phyloP scores from a whole-genome alignment of 2,113 vertebrate species.

The Stigmatopora nigra region DNA sequence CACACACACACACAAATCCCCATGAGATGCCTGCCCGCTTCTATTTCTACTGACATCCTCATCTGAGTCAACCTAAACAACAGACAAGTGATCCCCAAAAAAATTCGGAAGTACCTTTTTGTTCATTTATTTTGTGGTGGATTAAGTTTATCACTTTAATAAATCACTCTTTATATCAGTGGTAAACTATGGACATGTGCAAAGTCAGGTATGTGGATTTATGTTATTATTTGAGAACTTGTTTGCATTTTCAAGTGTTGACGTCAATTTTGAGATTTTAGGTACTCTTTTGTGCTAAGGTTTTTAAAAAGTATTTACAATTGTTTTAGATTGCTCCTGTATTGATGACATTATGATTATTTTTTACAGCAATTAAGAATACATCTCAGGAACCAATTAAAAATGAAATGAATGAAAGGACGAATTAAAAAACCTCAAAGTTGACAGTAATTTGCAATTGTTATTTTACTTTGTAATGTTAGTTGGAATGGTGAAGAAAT shows the following conservation, averaged over 20 bases:
- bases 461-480: neutral
- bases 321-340: neutral
- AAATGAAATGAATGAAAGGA: no score
- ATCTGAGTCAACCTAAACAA: neutral
- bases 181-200: constrained; percentile 19
- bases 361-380: neutral
- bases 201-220: constrained; percentile 41
- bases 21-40: constrained; percentile 20
- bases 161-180: constrained; percentile 6
- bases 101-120: neutral
- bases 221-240: neutral
- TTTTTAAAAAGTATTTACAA: neutral
- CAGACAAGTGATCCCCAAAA: neutral
- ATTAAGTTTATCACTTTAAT: constrained; percentile 1
- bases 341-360: neutral
- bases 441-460: neutral
- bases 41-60: neutral
- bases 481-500: no score
- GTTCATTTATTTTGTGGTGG: neutral
- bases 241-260: neutral
- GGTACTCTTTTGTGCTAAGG: neutral
- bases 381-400: neutral
- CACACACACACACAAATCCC: constrained; percentile 29
- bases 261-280: neutral
- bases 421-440: neutral